phyloP scores from a whole-genome alignment of 1,140 invertebrate genomes.

The Aricia agestis region DNA sequence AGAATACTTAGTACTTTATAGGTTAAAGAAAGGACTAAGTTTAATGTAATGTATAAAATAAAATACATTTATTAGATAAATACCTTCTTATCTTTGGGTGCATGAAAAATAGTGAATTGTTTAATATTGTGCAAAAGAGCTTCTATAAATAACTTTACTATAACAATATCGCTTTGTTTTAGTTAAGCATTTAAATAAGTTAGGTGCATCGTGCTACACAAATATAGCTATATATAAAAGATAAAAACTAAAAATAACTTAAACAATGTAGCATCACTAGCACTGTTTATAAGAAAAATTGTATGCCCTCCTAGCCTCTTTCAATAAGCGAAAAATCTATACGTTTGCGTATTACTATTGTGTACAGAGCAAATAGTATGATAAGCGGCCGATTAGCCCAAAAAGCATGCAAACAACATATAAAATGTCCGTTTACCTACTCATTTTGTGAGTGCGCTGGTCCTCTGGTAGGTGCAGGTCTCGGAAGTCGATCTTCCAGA shows the following conservation, averaged over 20 bases:
- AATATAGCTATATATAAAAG: too few relatives aligned
- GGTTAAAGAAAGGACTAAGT: too few relatives aligned
- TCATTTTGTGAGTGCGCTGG: conserved; percentile 71
- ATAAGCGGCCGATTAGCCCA: not conserved
- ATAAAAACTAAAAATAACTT: too few relatives aligned
- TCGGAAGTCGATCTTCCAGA: conserved; percentile 97
- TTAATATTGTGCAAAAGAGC: too few relatives aligned
- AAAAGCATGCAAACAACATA: conserved; percentile 55
- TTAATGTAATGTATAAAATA: not conserved
- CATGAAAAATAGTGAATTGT: not conserved
- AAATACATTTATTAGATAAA: not conserved
- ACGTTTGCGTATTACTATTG: not conserved
- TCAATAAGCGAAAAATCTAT: too few relatives aligned
- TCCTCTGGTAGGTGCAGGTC: conserved; percentile 81
- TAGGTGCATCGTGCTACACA: too few relatives aligned
- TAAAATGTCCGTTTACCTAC: conserved; percentile 73
- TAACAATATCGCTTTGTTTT: too few relatives aligned
- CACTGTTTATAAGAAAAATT: too few relatives aligned
- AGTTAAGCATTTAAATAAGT: too few relatives aligned
- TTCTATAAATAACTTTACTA: too few relatives aligned
- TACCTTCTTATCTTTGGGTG: conserved; percentile 4
- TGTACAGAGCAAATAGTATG: not conserved
- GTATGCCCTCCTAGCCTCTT: too few relatives aligned
- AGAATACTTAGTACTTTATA: not conserved
- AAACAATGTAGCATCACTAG: too few relatives aligned